A percentile compares a stretch with the other conserved stretches of the same genome.
Evolutionary conservation across 1,140 invertebrate species (phyloP).

Genomic region (Dendroctonus valens): DNA sequence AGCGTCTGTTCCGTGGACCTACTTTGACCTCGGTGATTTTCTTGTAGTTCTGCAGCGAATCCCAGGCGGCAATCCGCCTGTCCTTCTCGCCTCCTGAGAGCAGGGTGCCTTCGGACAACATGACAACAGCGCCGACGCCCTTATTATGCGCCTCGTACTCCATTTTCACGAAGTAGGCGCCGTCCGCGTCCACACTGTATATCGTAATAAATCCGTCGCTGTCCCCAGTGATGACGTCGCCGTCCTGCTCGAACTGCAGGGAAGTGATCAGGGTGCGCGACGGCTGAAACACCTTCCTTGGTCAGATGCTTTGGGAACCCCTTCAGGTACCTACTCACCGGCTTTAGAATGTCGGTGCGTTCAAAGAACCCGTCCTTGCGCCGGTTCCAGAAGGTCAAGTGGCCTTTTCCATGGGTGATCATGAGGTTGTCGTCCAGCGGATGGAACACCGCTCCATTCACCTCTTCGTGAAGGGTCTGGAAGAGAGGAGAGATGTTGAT

Average conservation of each 20-base stretch:
- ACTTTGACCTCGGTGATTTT: slow-evolving; percentile 87
- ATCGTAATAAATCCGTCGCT: slow-evolving; percentile 92
- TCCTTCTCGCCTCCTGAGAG: slow-evolving; percentile 88
- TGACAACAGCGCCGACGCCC: slow-evolving; percentile 79
- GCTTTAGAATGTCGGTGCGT: slow-evolving; percentile 82
- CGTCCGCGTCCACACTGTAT: slow-evolving; percentile 86
- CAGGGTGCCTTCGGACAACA: slow-evolving; percentile 85
- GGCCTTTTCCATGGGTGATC: slow-evolving; percentile 89
- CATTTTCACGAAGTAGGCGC: slow-evolving; percentile 82
- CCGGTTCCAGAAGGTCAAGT: slow-evolving; percentile 90
- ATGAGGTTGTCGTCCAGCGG: slow-evolving; percentile 89
- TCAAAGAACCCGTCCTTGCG: slow-evolving; percentile 87
- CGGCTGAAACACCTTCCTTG: slow-evolving; percentile 56
- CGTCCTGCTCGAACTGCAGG: slow-evolving; percentile 89
- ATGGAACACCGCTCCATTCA: slow-evolving; percentile 89
- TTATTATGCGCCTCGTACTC: slow-evolving; percentile 88
- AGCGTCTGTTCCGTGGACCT: slow-evolving; percentile 11
- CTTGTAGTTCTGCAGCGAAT: slow-evolving; percentile 86
- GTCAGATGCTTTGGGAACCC: too few species aligned
- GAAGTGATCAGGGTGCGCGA: slow-evolving; percentile 78
- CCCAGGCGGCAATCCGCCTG: slow-evolving; percentile 88
- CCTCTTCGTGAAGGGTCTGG: slow-evolving; percentile 82
- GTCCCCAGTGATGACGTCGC: slow-evolving; percentile 91
- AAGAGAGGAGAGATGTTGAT: slow-evolving; percentile 29
- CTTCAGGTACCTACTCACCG: slow-evolving; percentile 54